Percentiles rank a stretch among this genome's conserved stretches.
phyloP scores from a whole-genome alignment of 2,797 vertebrate genomes.

The Notoglanidium macrostoma region DNA sequence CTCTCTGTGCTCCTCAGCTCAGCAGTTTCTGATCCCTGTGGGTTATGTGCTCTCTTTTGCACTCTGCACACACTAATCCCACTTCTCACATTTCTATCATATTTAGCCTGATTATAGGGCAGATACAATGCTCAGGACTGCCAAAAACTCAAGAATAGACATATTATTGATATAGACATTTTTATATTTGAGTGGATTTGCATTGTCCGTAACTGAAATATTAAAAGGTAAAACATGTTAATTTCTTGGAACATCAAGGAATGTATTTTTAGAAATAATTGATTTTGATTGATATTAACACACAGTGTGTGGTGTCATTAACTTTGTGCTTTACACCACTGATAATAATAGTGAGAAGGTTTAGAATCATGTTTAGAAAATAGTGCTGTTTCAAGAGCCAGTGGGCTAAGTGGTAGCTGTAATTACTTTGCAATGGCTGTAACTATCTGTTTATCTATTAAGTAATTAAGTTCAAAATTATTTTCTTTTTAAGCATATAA shows the following conservation, averaged over 20 bases:
- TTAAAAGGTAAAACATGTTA: not conserved
- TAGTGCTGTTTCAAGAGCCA: not conserved
- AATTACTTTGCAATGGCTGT: not conserved
- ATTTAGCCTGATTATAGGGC: constrained; percentile 13
- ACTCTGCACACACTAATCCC: constrained; percentile 8
- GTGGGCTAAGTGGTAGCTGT: not conserved
- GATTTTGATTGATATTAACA: not conserved
- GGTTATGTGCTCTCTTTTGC: constrained; percentile 9
- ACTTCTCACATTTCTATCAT: constrained; percentile 8
- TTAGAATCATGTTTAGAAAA: not conserved
- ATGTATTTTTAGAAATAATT: not conserved
- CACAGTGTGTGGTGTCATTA: not conserved
- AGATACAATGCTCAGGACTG: not conserved
- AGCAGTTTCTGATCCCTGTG: not conserved
- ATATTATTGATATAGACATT: not conserved
- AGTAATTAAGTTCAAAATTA: not conserved
- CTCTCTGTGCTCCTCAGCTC: not conserved
- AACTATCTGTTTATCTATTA: not conserved
- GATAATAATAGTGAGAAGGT: not conserved
- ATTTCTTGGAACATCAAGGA: not conserved
- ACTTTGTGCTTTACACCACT: not conserved
- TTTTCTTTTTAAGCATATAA: not conserved
- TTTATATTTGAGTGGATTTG: not conserved
- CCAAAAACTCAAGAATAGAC: not conserved
- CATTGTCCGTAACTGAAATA: not conserved